Base-by-base conservation (phyloP, 2,888 invertebrate genomes). In the Fabriciana adippe region DNA sequence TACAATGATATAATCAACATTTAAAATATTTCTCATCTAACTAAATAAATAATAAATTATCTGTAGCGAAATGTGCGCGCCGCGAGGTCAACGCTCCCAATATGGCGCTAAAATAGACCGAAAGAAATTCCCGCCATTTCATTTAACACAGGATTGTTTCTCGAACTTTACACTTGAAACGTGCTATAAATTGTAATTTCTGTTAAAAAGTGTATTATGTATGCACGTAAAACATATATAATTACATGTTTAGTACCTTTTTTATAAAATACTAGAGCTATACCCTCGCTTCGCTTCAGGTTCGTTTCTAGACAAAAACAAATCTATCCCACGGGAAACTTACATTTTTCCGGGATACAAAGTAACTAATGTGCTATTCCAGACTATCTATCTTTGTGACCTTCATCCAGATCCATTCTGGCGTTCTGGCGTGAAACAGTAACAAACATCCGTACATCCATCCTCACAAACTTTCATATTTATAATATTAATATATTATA, bases 101-200 rank as follows among this genome's bases (percentile, higher is more conserved):
- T 80, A 90, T 88, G 88, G 90, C 89, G 90, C 87, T 86, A 87
- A 90, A 91, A 91, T 91, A 91, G 91, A 90, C 87, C 86, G 80
- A 83, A 86, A 88, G 88, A 88, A 65, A 89, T 89, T 88, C 88
- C 84, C 88, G 89, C 90, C 89, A 90, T 89, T 89, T 86, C 84
- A 82, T 86, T 80, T 88, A 90, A 90, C 90, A 89, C 90, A 86
- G 80, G 85, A 85, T 83, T 84, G 82, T 88, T 87, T 84, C 82
- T 48, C 57, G 57, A 76, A 79, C 76, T 81, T 81, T 76, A 80
- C 79, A 79, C 81, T 78, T 76, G 26, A 66, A 68, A 54, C 57
- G 55, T 65, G 69, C 59, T 53, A 70, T 73, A 60, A 68, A 63
- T 54, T 50, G 65, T 65, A 63, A 65, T 66, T 62, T 64, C 11